A percentile compares a stretch with the other conserved stretches of the same genome.
Conservation (phyloP, 2,888 invertebrate species). For the Geophilus truncorum region DNA sequence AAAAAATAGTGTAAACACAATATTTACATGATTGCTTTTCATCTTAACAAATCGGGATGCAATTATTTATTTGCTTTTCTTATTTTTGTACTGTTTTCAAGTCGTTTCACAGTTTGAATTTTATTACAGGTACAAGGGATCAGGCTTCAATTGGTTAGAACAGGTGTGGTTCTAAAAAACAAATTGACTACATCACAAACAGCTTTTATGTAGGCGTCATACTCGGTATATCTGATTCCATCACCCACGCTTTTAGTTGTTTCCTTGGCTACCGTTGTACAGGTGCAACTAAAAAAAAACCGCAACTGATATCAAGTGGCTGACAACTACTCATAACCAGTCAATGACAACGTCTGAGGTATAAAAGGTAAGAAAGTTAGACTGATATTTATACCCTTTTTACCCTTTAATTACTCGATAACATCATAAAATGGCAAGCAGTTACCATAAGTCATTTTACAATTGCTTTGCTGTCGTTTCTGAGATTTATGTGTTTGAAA, state of each 20-base stretch:
- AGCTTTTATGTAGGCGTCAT: conserved; percentile 20
- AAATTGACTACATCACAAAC: conserved; percentile 24
- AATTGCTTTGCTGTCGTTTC: neutral
- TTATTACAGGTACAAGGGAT: neutral
- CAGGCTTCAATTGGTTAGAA: conserved; percentile 1
- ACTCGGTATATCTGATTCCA: neutral
- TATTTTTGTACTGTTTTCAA: neutral
- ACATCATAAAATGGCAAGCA: neutral
- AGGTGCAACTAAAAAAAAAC: conserved; percentile 3
- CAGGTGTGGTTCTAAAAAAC: conserved; percentile 11
- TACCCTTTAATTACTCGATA: neutral
- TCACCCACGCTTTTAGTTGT: conserved; percentile 14
- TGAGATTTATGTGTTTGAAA: neutral
- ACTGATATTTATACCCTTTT: neutral
- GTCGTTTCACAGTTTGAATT: neutral
- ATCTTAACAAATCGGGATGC: too few species aligned
- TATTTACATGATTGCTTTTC: neutral
- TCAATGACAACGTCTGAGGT: neutral
- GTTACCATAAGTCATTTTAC: neutral
- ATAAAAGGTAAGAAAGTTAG: neutral
- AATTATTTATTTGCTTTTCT: too few species aligned
- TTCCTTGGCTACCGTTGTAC: neutral
- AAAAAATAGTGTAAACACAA: neutral
- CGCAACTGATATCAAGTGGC: neutral
- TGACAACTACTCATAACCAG: neutral